Conservation (phyloP, 1,140 invertebrate genomes). For the Danaus plexippus region DNA sequence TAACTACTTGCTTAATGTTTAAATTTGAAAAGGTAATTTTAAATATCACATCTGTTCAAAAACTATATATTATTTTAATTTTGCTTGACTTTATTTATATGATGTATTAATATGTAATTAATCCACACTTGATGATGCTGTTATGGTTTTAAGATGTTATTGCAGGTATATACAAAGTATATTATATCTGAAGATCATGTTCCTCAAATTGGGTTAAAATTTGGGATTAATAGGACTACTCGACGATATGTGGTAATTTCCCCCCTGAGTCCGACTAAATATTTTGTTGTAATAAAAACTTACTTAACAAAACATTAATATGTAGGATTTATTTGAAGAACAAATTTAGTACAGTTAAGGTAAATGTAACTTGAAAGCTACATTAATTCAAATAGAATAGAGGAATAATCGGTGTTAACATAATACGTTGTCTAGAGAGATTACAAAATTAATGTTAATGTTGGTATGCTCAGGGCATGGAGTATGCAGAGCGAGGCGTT, state of each 20-base stretch:
- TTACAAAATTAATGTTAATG: slow-evolving; percentile 52
- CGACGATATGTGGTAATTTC: slow-evolving; percentile 47
- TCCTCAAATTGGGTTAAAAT: slow-evolving; percentile 52
- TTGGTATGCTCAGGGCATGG: slow-evolving; percentile 69
- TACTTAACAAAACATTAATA: too few relatives aligned
- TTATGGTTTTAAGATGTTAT: slow-evolving; percentile 45
- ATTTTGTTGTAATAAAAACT: slow-evolving; percentile 13
- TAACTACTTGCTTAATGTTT: too few relatives aligned
- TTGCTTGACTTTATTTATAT: too few relatives aligned
- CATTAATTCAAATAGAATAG: too few relatives aligned
- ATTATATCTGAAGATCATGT: slow-evolving; percentile 48
- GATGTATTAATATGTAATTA: slow-evolving; percentile 29
- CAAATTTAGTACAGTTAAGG: too few relatives aligned
- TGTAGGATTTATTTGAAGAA: too few relatives aligned
- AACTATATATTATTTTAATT: too few relatives aligned
- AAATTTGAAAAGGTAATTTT: too few relatives aligned
- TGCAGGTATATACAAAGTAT: slow-evolving; percentile 43
- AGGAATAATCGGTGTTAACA: too few relatives aligned
- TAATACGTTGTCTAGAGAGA: not conserved
- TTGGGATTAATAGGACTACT: slow-evolving; percentile 45
- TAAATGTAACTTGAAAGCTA: too few relatives aligned
- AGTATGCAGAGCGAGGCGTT: slow-evolving; percentile 52
- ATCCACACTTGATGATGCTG: slow-evolving; percentile 32
- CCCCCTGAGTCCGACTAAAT: slow-evolving; percentile 11
- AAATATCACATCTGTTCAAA: too few relatives aligned